Evolutionary conservation across 1,140 invertebrate species (phyloP), one percentile per base, ranked within the genome.

Genomic region (Aphis craccivora): DNA sequence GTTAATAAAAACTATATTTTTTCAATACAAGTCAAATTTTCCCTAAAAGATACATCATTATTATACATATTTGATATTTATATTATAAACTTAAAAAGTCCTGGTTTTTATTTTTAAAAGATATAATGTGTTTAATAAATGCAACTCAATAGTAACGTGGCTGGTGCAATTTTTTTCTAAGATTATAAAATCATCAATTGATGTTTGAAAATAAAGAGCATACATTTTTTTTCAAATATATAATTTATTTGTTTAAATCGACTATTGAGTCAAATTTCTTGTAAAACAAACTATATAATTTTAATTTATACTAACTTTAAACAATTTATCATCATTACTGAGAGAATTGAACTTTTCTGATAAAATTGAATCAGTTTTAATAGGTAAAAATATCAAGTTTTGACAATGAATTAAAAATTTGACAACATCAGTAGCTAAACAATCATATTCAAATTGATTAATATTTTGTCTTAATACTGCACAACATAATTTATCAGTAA

Each of bases 361-460:
- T 93, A 93, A 84, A 53, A 93, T 93, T 86, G 76, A 40, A 55
- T 93, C 76, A 20, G 91, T 93, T 51, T 93, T 93, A 84, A 93
- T 84, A 9, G 91, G 81, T 86, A 93, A 53, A 86, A 93, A 93
- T 93, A 93, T 86, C 43, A 83, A 40, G n/a, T 93, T 84, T 40
- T 93, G 91, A 93, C 55, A 55, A 30, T 86, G 81, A 3, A 93
- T 5, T 35, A 93, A 93, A 93, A 93, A 93, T 37, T 84, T 93
- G 14, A 93, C 91, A 9, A 93, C 91, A 43, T 93, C 91, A 40
- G 91, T 84, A 43, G 91, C 91, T n/a, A 93, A 93, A 84, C 91
- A 93, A 86, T 93, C 91, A 84, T 53, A 93, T 37, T 93, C 91
- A 43, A 93, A 93, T 93, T 93, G 91, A 43, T 93, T 84, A 25